Conservation (phyloP, 1,140 invertebrate species). For the Ditylenchus dipsaci region DNA sequence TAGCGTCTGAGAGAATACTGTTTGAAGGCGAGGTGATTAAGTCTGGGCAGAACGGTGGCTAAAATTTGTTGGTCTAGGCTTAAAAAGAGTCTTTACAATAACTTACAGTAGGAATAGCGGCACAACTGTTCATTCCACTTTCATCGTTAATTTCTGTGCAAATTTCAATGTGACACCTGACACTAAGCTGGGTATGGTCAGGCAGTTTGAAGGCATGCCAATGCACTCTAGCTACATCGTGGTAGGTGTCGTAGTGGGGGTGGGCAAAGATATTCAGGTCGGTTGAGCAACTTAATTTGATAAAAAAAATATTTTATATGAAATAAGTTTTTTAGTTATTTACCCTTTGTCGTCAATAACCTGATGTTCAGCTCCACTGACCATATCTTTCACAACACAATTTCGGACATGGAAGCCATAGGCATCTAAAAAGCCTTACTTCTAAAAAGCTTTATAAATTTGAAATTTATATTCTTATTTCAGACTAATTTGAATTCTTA, state of each 20-base stretch:
- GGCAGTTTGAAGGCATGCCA: conserved; percentile 57
- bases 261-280: conserved; percentile 56
- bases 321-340: conserved; percentile 4
- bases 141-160: conserved; percentile 47
- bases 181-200: conserved; percentile 46
- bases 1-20: conserved; percentile 49
- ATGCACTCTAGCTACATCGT: conserved; percentile 51
- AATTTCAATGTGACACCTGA: conserved; percentile 45
- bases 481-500: too few relatives aligned
- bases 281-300: conserved; percentile 48
- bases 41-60: conserved; percentile 57
- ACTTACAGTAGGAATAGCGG: conserved; percentile 46
- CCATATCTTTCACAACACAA: conserved; percentile 47
- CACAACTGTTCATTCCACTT: conserved; percentile 43
- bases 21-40: conserved; percentile 54
- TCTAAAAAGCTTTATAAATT: conserved; percentile 1
- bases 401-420: conserved; percentile 54
- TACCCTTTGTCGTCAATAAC: conserved; percentile 53
- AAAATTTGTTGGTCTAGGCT: conserved; percentile 1
- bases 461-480: conserved; percentile 5
- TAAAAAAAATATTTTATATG: neutral
- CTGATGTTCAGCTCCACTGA: conserved; percentile 46
- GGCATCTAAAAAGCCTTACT: conserved; percentile 49
- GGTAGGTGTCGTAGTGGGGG: conserved; percentile 58
- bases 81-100: conserved; percentile 7